Evolutionary conservation across 1,140 invertebrate genomes (phyloP).

Genomic region (Drosophila leontia): DNA sequence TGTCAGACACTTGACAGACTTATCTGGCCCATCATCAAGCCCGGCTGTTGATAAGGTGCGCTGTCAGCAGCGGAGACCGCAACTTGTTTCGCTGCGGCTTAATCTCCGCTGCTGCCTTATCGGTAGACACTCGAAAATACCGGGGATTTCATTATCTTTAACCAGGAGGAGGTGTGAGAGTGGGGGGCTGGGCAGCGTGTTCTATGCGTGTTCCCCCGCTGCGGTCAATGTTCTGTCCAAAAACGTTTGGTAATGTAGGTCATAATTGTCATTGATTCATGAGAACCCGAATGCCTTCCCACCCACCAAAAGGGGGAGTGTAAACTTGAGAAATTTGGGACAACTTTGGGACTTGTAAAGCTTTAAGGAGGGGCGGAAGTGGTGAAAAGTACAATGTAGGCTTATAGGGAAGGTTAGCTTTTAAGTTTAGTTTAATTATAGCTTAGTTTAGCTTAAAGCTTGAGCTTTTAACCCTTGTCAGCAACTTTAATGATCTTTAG

Average conservation of each 20-base stretch:
- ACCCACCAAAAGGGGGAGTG: background rate
- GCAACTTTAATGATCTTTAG: background rate
- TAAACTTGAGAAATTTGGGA: conserved; percentile 41
- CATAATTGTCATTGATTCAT: conserved; percentile 37
- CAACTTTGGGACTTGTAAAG: background rate
- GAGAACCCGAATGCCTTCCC: background rate
- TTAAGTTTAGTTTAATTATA: background rate
- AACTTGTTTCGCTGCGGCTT: conserved; percentile 32
- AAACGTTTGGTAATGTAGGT: conserved; percentile 43
- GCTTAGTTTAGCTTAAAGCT: background rate
- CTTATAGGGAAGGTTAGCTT: background rate
- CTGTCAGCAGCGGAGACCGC: conserved; percentile 30
- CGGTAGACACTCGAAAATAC: conserved; percentile 29
- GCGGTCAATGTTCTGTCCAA: conserved; percentile 11
- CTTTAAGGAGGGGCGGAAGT: background rate
- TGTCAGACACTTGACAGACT: conserved; percentile 51
- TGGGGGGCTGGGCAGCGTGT: conserved; percentile 9
- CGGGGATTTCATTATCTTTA: conserved; percentile 14
- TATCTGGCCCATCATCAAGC: conserved; percentile 53
- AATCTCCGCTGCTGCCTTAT: conserved; percentile 38
- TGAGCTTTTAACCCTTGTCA: too few species aligned
- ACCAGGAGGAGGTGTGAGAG: background rate
- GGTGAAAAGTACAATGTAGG: background rate
- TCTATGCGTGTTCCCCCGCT: conserved; percentile 19
- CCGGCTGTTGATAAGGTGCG: conserved; percentile 39